A percentile compares a stretch with the other conserved stretches of the same genome.
phyloP scores from a whole-genome alignment of 1,140 invertebrate genomes.

The Physella acuta region DNA sequence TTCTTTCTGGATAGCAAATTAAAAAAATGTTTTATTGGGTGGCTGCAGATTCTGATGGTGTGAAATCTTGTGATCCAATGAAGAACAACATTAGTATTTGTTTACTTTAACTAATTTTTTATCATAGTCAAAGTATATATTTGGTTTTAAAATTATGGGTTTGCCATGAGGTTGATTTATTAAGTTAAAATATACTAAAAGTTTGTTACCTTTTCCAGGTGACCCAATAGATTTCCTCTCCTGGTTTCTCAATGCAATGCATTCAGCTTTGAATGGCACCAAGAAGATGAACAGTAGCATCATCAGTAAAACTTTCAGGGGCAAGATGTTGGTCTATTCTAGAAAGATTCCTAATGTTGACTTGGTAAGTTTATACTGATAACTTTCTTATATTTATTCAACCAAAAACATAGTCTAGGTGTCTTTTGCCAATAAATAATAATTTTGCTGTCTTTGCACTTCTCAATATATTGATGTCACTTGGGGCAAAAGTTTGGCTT shows the following conservation, averaged over 20 bases:
- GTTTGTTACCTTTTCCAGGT: conserved; percentile 69
- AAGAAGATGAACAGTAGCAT: conserved; percentile 65
- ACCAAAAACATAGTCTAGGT: too few species aligned
- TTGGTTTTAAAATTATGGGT: neutral
- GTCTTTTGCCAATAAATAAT: too few species aligned
- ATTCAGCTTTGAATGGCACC: conserved; percentile 70
- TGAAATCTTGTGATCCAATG: too few species aligned
- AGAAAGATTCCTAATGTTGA: conserved; percentile 92
- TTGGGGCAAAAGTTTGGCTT: too few species aligned
- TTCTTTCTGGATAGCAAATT: too few species aligned
- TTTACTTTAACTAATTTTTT: too few species aligned
- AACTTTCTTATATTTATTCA: neutral
- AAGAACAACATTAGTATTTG: too few species aligned
- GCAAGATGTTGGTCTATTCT: conserved; percentile 92
- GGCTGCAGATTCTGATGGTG: too few species aligned
- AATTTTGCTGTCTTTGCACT: too few species aligned
- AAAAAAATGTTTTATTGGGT: too few species aligned
- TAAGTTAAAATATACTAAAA: neutral
- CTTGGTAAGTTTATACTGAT: conserved; percentile 60
- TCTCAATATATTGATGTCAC: too few species aligned
- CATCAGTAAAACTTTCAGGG: conserved; percentile 92
- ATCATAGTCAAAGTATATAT: too few species aligned
- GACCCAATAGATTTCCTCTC: conserved; percentile 96
- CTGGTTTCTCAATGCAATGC: conserved; percentile 93
- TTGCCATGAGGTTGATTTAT: neutral